Evolutionary conservation across 1,140 invertebrate genomes (phyloP), one percentile per base, ranked within the genome.

Genomic region (Leptopilina clavipes): DNA sequence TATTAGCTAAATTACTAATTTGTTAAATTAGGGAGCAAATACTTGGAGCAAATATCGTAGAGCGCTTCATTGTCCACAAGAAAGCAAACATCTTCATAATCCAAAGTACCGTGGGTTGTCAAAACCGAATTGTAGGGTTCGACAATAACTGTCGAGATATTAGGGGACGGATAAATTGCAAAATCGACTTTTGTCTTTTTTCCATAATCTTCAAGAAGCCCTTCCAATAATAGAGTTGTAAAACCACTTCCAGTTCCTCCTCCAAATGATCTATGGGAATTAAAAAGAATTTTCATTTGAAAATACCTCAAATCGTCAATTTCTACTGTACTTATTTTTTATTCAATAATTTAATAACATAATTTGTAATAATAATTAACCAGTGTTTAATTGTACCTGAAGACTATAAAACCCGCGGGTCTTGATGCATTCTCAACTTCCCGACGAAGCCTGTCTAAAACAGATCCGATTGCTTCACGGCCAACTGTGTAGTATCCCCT

Each of bases 41-140:
- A 59, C 54, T 59, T 59, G 7, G 54, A 87, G 31, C 78, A 79
- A 17, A 79, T 79, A 72, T 97, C 96, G 86, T 97, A 97, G 83
- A 97, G 97, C 79, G 96, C 96, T 88, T 97, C 96, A 87, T 97
- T 95, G 90, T 97, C 95, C 83, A 96, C 95, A 94, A 95, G 95
- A 86, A 96, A 96, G n/a, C 94, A 93, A 86, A 94, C 95, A 89
- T 95, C 94, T 0, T 94, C 95, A 88, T 96, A 94, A 87, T 95
- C 94, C 77, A 96, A 88, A 1, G 95, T 96, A 1, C 94, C 95
- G 86, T 96, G 95, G 8, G 95, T 96, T 0, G 95, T 79, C 0
- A 79, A 72, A 19, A 79, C 76, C 0, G 78, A 95, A 85, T 96
- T 97, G 91, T 97, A 97, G 0, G 96, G 96, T 87, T 97, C 96